phyloP scores from a whole-genome alignment of 2,888 invertebrate species.

The Bellardia bayeri region DNA sequence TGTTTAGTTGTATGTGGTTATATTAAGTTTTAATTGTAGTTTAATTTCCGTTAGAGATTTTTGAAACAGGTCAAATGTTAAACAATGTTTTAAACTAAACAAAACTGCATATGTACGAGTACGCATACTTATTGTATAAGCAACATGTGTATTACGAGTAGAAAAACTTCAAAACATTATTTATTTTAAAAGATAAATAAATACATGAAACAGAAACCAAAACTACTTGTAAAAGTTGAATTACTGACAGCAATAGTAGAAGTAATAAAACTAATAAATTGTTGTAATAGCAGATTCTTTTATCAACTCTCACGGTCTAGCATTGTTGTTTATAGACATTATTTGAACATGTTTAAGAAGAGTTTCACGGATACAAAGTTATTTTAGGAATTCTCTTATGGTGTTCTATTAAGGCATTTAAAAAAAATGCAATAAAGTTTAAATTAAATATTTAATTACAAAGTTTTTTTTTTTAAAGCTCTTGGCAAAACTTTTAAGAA shows the following conservation, averaged over 20 bases:
- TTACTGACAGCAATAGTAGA: constrained; percentile 29
- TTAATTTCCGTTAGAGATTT: constrained; percentile 74
- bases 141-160: constrained; percentile 27
- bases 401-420: background rate
- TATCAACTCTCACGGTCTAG: background rate
- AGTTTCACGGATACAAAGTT: background rate
- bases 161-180: constrained; percentile 41
- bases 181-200: constrained; percentile 45
- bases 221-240: constrained; percentile 32
- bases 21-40: constrained; percentile 74
- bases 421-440: too few species aligned
- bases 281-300: constrained; percentile 35
- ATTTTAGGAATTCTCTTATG: background rate
- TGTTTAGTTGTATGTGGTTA: constrained; percentile 36
- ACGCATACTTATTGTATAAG: background rate
- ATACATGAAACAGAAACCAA: background rate
- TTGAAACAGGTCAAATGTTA: constrained; percentile 70
- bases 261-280: constrained; percentile 42
- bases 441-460: too few species aligned
- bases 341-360: background rate
- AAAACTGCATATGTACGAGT: constrained; percentile 3
- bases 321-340: constrained; percentile 8
- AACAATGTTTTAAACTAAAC: constrained; percentile 44
- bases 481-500: too few species aligned
- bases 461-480: too few species aligned